These are phyloP conservation scores for Koerneria pararmatus DNA, from an alignment of 2,888 invertebrate species.

Conservation along the genomic window DNA sequence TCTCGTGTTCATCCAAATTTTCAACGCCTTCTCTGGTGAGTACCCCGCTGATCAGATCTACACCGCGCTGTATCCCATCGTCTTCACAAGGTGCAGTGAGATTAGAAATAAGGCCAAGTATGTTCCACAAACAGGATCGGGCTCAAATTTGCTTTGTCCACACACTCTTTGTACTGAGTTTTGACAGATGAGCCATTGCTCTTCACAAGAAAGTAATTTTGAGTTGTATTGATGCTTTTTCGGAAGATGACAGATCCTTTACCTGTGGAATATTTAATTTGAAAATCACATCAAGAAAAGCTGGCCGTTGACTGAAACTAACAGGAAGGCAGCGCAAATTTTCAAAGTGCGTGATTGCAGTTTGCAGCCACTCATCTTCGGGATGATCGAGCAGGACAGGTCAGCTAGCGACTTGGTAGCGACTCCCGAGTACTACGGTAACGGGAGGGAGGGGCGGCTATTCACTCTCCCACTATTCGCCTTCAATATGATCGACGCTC, in stretches of 20 bases:
- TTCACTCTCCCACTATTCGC: conserved; percentile 70
- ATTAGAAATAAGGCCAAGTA: background rate
- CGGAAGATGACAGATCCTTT: too few species aligned
- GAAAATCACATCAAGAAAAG: too few species aligned
- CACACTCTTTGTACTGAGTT: too few species aligned
- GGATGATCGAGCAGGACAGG: conserved; percentile 87
- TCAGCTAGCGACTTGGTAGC: conserved; percentile 75
- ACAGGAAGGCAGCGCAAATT: too few species aligned
- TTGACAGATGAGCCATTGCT: background rate
- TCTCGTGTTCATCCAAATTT: conserved; percentile 91
- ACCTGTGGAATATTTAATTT: too few species aligned
- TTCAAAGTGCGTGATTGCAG: too few species aligned
- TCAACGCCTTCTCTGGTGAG: conserved; percentile 69
- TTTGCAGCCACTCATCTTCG: conserved; percentile 76
- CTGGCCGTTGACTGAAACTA: too few species aligned
- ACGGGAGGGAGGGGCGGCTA: conserved; percentile 67
- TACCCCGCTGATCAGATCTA: conserved; percentile 77
- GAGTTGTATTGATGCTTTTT: background rate
- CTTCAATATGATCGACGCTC: conserved; percentile 79
- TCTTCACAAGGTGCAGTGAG: conserved; percentile 75
- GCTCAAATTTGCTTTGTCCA: too few species aligned
- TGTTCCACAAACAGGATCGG: background rate
- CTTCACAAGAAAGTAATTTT: background rate
- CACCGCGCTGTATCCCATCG: conserved; percentile 87
- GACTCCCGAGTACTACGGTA: conserved; percentile 77